Percentiles rank a stretch among this genome's conserved stretches.
Evolutionary conservation across 2,888 invertebrate genomes (phyloP).

Genomic region (Hemaris fuciformis): DNA sequence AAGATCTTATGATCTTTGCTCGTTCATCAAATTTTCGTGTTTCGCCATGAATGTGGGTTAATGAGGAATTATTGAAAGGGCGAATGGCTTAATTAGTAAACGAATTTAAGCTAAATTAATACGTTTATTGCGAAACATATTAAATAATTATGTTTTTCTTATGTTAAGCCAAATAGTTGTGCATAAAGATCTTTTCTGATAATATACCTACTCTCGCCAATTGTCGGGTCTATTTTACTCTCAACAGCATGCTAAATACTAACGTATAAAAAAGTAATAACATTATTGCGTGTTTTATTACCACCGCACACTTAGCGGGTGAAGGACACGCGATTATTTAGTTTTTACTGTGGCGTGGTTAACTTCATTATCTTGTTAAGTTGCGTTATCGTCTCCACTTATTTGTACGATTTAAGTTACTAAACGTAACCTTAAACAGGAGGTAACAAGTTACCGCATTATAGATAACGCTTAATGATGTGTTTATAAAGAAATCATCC

Average conservation of each 20-base stretch:
- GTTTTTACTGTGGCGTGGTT: neutral
- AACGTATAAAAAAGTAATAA: neutral
- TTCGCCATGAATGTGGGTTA: neutral
- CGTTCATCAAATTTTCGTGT: constrained; percentile 7
- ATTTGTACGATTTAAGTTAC: neutral
- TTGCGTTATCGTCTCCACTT: neutral
- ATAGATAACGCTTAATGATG: constrained; percentile 12
- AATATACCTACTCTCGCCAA: no score
- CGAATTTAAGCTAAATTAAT: neutral
- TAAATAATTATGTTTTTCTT: neutral
- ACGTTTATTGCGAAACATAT: neutral
- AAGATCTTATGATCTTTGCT: constrained; percentile 38
- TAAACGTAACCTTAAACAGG: neutral
- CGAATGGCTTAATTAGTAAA: neutral
- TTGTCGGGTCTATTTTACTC: neutral
- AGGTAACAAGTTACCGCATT: constrained; percentile 17
- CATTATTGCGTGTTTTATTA: neutral
- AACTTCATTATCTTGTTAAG: constrained; percentile 2
- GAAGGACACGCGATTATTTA: neutral
- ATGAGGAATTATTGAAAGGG: neutral
- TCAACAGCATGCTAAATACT: neutral
- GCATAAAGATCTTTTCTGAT: no score
- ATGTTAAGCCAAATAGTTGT: no score
- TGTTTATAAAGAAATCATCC: constrained; percentile 1
- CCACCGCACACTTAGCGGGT: neutral